Evolutionary conservation across 2,888 invertebrate species (phyloP), one percentile per base, ranked within the genome.

Genomic region (Aplocera efformata): DNA sequence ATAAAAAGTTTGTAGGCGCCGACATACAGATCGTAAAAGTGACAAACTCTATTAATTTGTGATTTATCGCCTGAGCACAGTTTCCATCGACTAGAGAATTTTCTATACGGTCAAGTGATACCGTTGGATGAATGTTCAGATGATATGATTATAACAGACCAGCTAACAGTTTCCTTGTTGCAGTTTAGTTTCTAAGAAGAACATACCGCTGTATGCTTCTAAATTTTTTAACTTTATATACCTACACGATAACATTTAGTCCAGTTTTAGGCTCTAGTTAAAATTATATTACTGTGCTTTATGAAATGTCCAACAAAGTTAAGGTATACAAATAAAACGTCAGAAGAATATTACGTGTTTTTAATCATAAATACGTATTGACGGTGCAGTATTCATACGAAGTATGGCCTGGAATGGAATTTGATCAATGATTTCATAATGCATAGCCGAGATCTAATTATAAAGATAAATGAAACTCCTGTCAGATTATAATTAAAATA

Each of bases 111-210:
- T 51, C 50, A 45, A 50, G 50, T 33, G 35, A 51, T 70, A 63
- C 70, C 70, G 70, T 70, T 67, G 55, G 39, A 38, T 36, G 36
- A 48, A 38, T 41, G 40, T 54, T 47, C 42, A 44, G 52, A 31
- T 47, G 40, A 48, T 48, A 51, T 50, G 42, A 44, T 49, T 48
- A 53, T 64, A 68, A 56, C 64, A 60, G 68, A 64, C 50, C 63
- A 42, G 42, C 45, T 70, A 71, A 68, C 68, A 59, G 66, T 59
- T 45, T 46, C 34, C 40, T 42, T 40, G 31, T 31, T 41, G 32
- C 45, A 48, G 44, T 42, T 41, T 42, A 32, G 25, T 36, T 44
- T 28, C 37, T 30, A 33, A 20, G 21, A 40, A 32, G 11, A 32
- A n/a, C 28, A 11, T 8, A 9, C 8, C 7, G 7, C 10, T 25